Conservation (phyloP, 1,140 invertebrate genomes). For the Drosophila prosaltans region DNA sequence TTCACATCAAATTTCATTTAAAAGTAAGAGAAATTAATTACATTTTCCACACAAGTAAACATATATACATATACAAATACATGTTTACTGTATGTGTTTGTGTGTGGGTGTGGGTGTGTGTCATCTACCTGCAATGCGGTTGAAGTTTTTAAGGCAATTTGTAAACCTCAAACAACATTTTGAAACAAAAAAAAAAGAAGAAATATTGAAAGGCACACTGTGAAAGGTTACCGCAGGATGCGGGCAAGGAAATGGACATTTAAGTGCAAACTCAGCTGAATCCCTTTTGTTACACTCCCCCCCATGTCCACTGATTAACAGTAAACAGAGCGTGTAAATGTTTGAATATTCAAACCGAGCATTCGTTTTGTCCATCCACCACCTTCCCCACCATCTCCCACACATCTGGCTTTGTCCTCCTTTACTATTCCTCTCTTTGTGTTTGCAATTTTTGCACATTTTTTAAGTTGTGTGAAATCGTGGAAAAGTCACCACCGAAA, state of each 20-base stretch:
- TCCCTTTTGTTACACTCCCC: not conserved
- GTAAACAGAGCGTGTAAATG: conserved; percentile 30
- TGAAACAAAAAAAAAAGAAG: not conserved
- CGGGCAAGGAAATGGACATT: conserved; percentile 12
- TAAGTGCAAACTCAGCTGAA: conserved; percentile 16
- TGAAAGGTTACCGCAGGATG: conserved; percentile 11
- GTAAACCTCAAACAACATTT: conserved; percentile 19
- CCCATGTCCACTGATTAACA: conserved; percentile 23
- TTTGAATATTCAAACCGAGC: conserved; percentile 23
- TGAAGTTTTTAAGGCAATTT: conserved; percentile 14
- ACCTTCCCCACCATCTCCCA: not conserved
- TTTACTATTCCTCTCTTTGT: not conserved
- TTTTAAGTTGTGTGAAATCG: conserved; percentile 17
- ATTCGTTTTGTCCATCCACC: not conserved
- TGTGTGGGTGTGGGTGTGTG: not conserved
- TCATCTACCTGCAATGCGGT: conserved; percentile 18
- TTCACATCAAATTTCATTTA: not conserved
- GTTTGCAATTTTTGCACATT: conserved; percentile 6
- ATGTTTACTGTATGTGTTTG: not conserved
- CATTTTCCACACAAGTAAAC: not conserved
- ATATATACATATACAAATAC: not conserved
- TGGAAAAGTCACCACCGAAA: conserved; percentile 23
- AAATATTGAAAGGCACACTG: conserved; percentile 8
- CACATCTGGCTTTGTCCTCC: not conserved
- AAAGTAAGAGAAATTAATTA: conserved; percentile 5